Conservation (phyloP, 2,888 invertebrate species). For the Leptinotarsa rubiginosa region DNA sequence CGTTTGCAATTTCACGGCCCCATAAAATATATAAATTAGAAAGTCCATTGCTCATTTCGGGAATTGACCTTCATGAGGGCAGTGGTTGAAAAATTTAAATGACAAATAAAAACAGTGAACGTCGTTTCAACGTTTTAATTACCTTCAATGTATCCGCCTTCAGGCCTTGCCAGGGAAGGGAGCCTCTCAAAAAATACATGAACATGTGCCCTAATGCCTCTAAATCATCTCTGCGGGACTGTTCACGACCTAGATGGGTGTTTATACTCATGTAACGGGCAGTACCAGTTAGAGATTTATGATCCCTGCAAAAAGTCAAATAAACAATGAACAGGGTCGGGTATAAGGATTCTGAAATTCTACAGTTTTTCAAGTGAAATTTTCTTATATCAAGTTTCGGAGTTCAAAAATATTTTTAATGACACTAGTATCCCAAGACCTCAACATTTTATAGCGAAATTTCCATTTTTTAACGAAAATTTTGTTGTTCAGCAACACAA, state of each 20-base stretch:
- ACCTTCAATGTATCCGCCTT: slow-evolving; percentile 97
- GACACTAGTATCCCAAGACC: no score
- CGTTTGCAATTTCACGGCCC: no score
- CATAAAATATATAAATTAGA: no score
- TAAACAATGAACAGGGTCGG: background rate
- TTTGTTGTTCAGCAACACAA: no score
- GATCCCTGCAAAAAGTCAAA: slow-evolving; percentile 79
- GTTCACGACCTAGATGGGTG: slow-evolving; percentile 99
- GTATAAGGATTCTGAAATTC: no score
- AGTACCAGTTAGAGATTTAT: slow-evolving; percentile 99
- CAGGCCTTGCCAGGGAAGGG: slow-evolving; percentile 99
- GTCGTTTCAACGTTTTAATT: background rate
- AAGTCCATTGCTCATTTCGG: no score
- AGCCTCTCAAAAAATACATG: slow-evolving; percentile 99
- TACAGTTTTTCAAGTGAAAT: no score
- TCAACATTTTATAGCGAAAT: no score
- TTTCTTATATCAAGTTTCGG: no score
- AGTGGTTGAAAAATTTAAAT: background rate
- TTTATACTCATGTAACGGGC: slow-evolving; percentile 99
- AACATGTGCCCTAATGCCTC: slow-evolving; percentile 99
- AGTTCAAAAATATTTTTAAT: no score
- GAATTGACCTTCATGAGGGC: no score
- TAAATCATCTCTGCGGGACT: slow-evolving; percentile 98
- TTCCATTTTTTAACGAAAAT: no score
- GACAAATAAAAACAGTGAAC: background rate